phyloP scores from a whole-genome alignment of 2,888 invertebrate species.

The Asteroscopus sphinx region DNA sequence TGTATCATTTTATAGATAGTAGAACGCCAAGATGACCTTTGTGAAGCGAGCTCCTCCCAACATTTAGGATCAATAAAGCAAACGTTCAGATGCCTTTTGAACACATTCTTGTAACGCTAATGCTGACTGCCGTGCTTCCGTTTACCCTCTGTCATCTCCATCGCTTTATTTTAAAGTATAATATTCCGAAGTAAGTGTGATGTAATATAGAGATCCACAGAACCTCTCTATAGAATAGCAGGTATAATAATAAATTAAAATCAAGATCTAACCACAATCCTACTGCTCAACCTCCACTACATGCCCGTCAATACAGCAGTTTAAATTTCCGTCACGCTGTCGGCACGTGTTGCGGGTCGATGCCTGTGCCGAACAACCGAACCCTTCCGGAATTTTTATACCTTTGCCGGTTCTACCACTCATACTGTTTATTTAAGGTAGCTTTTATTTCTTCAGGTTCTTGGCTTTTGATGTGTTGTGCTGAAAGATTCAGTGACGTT shows the following conservation, averaged over 20 bases:
- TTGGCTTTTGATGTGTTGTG: constrained; percentile 13
- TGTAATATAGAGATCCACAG: too few species aligned
- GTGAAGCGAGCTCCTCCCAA: too few species aligned
- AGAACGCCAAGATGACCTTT: too few species aligned
- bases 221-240: background rate
- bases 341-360: constrained; percentile 72
- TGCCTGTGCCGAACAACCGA: constrained; percentile 56
- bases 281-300: constrained; percentile 25
- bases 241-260: background rate
- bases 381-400: constrained; percentile 70
- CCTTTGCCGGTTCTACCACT: constrained; percentile 27
- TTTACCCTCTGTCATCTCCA: too few species aligned
- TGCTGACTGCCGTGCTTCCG: too few species aligned
- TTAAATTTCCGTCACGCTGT: constrained; percentile 73
- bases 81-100: too few species aligned
- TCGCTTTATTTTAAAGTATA: too few species aligned
- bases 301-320: constrained; percentile 56
- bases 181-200: too few species aligned
- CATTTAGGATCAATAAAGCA: too few species aligned
- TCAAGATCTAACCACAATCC: background rate
- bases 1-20: too few species aligned
- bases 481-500: constrained; percentile 1
- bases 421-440: constrained; percentile 34
- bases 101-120: too few species aligned
- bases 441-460: constrained; percentile 28